Conservation (phyloP, 2,113 vertebrate genomes). For the Chionomys nivalis region DNA sequence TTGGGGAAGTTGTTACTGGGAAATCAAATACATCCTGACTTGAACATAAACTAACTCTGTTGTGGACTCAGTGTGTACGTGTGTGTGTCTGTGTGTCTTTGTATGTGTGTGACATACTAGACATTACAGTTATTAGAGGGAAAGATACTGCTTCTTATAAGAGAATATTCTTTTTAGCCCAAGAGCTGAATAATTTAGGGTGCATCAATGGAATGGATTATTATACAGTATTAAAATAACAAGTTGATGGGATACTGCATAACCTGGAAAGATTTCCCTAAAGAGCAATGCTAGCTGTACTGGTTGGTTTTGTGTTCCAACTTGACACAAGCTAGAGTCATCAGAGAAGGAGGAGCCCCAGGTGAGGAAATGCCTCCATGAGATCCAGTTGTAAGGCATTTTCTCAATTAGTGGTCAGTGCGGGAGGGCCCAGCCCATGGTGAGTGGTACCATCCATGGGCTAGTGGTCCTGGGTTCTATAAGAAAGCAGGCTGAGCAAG, state of each 20-base stretch:
- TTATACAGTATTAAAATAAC: not conserved
- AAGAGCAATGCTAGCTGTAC: not conserved
- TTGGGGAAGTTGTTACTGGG: not conserved
- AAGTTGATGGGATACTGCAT: not conserved
- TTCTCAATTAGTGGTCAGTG: not conserved
- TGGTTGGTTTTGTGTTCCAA: not conserved
- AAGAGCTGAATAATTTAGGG: not conserved
- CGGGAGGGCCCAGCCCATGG: not conserved
- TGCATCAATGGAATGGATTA: not conserved
- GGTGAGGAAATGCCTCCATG: not conserved
- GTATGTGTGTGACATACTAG: not conserved
- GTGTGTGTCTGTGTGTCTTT: not conserved
- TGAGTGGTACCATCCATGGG: not conserved
- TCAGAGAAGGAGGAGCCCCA: not conserved
- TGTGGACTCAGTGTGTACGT: not conserved
- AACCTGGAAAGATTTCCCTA: conserved; percentile 18
- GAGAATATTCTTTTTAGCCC: not conserved
- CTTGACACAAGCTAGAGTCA: not conserved
- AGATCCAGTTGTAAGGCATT: not conserved
- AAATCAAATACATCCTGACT: not conserved
- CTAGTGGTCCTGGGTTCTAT: not conserved
- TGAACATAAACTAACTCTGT: not conserved
- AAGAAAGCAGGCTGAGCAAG: not conserved
- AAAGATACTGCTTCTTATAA: not conserved
- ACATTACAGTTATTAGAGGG: not conserved